A percentile compares a stretch with the other conserved stretches of the same genome.
Conservation (phyloP, 1,140 invertebrate genomes). For the Conus ventricosus region DNA sequence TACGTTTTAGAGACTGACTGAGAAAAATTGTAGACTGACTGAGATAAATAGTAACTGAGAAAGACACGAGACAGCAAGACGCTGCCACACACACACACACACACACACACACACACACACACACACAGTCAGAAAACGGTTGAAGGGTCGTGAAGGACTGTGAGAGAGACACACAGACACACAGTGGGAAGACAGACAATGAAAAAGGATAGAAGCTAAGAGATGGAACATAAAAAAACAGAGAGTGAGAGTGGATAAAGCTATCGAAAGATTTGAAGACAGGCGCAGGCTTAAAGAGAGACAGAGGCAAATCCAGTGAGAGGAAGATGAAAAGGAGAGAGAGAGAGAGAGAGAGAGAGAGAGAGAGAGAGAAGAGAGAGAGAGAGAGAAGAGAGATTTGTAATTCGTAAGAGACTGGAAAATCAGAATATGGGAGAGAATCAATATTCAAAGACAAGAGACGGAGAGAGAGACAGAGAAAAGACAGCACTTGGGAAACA, state of each 20-base stretch:
- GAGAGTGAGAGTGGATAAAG: conserved; percentile 20
- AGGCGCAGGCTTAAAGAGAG: conserved; percentile 1
- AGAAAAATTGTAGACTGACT: background rate
- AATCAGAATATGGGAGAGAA: background rate
- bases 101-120: conserved; percentile 8
- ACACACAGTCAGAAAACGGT: background rate
- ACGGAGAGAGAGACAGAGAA: background rate
- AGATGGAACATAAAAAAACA: conserved; percentile 16
- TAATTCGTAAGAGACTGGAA: too few relatives aligned
- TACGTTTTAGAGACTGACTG: background rate
- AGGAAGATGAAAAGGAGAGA: conserved; percentile 3
- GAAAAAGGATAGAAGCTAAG: conserved; percentile 5
- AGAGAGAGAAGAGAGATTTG: background rate
- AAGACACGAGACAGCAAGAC: background rate
- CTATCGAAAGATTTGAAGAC: background rate
- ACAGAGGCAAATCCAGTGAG: background rate
- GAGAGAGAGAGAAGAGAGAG: conserved; percentile 22
- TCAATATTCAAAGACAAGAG: background rate
- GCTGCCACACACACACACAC: background rate
- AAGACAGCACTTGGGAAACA: too few relatives aligned
- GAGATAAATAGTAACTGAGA: background rate
- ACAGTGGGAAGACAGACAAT: conserved; percentile 5
- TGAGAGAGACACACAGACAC: background rate
- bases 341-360: conserved; percentile 13
- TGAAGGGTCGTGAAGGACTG: background rate